Base-by-base conservation (phyloP, 2,797 vertebrate genomes). In the Galagoides demidoff region DNA sequence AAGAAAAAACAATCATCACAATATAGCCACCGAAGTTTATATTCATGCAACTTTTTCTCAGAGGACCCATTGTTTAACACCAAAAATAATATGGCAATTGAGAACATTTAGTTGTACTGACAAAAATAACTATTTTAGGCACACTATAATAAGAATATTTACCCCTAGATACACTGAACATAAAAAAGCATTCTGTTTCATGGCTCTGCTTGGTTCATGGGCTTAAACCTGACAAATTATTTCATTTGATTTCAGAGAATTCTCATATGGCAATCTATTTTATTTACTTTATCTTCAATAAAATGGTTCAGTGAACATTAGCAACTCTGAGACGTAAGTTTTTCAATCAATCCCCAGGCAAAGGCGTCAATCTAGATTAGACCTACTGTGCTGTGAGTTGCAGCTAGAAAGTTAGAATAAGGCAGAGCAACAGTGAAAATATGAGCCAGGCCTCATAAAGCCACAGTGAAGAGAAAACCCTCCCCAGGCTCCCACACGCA, bases 271-370 rank as follows among this genome's bases (percentile, higher is more conserved):
- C 98, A 99, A 99, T 98, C 99, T 99, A 99, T 99, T 99, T 99
- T 99, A 99, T 99, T 99, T 99, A 99, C 99, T 99, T 99, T 99
- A 99, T 99, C 99, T 99, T 99, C 99, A 99, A 99, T 99, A 99
- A 99, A 99, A 99, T 99, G 99, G 99, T 99, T 99, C 99, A 99
- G 98, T 99, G 99, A 99, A 98, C 99, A 99, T 99, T 99, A 99
- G 99, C 99, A 99, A 99, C 99, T 99, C 98, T 97, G 98, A 99
- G 98, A 99, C 99, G 99, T 98, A 98, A 99, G 99, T 99, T 99
- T 99, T 99, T 99, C 99, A 99, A 99, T 99, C 99, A 99, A 98
- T 97, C 96, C 96, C 98, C 97, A 98, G 97, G 98, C 98, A 98
- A 98, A 97, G 97, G 98, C 97, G 98, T 99, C 99, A 99, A 99